Conservation (phyloP, 2,113 vertebrate genomes). For the Capreolus pygargus region DNA sequence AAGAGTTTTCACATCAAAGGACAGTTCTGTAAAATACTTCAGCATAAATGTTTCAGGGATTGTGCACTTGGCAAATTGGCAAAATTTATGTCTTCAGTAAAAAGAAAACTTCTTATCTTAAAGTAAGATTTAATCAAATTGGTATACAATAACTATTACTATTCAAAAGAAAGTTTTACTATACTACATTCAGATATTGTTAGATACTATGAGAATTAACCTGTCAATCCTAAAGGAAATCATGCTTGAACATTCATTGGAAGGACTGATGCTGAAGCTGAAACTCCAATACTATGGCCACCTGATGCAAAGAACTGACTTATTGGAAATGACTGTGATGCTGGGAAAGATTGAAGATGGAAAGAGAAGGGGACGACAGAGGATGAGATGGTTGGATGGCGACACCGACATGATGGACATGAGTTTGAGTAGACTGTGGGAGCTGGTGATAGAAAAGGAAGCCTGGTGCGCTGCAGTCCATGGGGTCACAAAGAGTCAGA, state of each 20-base stretch:
- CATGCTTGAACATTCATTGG: background rate
- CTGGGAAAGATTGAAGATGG: background rate
- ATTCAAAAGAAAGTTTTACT: background rate
- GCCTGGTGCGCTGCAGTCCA: background rate
- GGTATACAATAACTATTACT: background rate
- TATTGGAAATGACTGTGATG: background rate
- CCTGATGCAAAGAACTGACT: background rate
- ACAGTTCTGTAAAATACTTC: background rate
- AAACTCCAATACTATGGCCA: background rate
- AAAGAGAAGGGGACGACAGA: background rate
- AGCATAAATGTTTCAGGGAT: background rate
- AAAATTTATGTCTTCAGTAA: background rate
- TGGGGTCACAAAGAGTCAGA: background rate
- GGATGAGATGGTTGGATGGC: background rate
- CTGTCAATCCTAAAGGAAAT: background rate
- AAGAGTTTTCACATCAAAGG: background rate
- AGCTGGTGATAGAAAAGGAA: background rate
- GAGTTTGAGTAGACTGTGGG: background rate
- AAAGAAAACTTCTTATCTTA: background rate
- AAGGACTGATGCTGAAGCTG: background rate
- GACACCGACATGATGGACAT: fast-evolving
- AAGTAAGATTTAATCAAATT: background rate
- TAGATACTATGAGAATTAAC: background rate
- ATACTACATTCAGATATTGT: background rate
- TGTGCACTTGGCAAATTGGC: background rate